Evolutionary conservation across 2,888 invertebrate genomes (phyloP).

Genomic region (Neoitamus cyanurus): DNA sequence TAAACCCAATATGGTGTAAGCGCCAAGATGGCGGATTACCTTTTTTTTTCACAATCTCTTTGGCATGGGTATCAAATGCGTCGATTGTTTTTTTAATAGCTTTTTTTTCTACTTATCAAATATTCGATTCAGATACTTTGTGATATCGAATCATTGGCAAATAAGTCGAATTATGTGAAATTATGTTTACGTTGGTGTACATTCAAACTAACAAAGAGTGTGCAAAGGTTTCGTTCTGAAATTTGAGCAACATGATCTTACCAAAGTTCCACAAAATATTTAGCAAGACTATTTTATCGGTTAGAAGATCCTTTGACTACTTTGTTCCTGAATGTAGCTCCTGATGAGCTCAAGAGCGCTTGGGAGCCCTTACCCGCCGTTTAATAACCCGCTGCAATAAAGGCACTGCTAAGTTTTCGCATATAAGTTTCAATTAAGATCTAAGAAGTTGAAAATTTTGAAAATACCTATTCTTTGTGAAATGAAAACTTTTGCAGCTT

Average conservation of each 20-base stretch:
- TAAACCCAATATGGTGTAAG: no score
- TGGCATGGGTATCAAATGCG: no score
- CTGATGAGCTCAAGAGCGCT: not conserved
- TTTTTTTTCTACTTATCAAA: no score
- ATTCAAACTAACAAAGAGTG: no score
- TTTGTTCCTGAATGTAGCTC: not conserved
- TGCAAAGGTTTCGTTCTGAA: not conserved
- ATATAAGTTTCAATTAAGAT: conserved; percentile 41
- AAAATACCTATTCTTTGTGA: conserved; percentile 26
- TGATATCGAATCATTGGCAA: no score
- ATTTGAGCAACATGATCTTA: not conserved
- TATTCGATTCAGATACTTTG: no score
- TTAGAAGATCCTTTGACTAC: not conserved
- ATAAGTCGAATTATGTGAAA: no score
- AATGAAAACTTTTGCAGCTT: conserved; percentile 47
- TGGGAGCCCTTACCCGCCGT: not conserved
- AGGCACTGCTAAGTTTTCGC: conserved; percentile 15
- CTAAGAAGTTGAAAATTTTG: conserved; percentile 34
- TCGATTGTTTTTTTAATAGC: no score
- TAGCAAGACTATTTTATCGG: not conserved
- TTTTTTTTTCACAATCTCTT: no score
- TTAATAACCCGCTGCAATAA: not conserved
- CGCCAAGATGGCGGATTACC: no score
- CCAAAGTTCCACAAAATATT: not conserved
- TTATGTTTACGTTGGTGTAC: no score